A percentile compares a stretch with the other conserved stretches of the same genome.
Evolutionary conservation across 2,888 invertebrate genomes (phyloP).

Genomic region (Chironomus riparius): DNA sequence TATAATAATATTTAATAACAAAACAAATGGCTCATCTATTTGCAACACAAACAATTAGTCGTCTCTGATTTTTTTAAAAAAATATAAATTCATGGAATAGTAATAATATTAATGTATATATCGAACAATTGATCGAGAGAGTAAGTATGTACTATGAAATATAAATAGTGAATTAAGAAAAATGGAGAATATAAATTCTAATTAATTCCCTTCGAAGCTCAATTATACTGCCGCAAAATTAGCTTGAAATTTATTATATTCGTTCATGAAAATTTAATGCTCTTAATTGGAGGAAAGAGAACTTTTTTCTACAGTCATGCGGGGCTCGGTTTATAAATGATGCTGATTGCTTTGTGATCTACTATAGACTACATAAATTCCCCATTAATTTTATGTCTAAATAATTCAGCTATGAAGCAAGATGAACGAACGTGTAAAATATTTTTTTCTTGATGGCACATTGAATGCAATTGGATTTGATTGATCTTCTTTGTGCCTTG

Average conservation of each 20-base stretch:
- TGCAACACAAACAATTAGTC: background rate
- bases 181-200: constrained; percentile 5
- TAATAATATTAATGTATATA: too few relatives aligned
- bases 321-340: background rate
- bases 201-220: constrained; percentile 1
- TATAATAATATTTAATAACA: constrained; percentile 17
- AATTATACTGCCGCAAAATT: background rate
- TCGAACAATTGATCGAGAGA: background rate
- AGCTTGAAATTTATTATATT: background rate
- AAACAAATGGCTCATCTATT: constrained; percentile 16
- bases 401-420: background rate
- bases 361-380: too few relatives aligned
- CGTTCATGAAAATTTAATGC: background rate
- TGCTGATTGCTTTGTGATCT: background rate
- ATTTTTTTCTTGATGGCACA: background rate
- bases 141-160: background rate
- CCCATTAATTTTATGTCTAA: too few relatives aligned
- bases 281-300: background rate
- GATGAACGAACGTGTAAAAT: background rate
- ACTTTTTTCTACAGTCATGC: background rate
- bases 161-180: background rate
- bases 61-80: background rate
- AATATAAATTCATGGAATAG: background rate
- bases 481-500: too few relatives aligned
- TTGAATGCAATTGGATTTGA: background rate